phyloP scores from a whole-genome alignment of 2,888 invertebrate species.

The Tetropium fuscum region DNA sequence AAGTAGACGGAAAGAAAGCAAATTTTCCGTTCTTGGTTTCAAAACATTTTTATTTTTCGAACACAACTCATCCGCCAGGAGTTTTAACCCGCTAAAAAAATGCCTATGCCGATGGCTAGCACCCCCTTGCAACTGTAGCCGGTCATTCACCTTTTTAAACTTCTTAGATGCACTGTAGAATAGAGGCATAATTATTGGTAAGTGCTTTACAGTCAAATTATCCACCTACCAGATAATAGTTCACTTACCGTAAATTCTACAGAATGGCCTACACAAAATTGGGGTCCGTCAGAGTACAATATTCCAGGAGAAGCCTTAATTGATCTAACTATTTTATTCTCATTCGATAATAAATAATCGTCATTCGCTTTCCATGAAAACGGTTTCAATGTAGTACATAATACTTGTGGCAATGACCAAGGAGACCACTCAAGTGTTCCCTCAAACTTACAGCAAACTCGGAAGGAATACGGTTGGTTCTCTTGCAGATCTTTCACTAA shows the following conservation, averaged over 20 bases:
- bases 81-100: no score
- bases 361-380: slow-evolving; percentile 66
- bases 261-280: slow-evolving; percentile 67
- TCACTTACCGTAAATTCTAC: slow-evolving; percentile 68
- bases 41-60: no score
- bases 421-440: slow-evolving; percentile 65
- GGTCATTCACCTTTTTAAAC: no score
- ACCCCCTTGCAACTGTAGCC: no score
- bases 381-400: slow-evolving; percentile 65
- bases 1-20: no score
- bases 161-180: no score
- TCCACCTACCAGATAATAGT: neutral
- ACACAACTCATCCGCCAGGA: no score
- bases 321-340: slow-evolving; percentile 67
- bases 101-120: no score
- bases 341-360: slow-evolving; percentile 66
- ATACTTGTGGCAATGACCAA: slow-evolving; percentile 69
- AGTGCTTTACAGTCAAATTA: no score
- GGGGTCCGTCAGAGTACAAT: slow-evolving; percentile 66
- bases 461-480: slow-evolving; percentile 67
- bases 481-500: slow-evolving; percentile 67
- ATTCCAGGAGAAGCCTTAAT: slow-evolving; percentile 58
- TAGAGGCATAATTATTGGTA: no score
- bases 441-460: slow-evolving; percentile 68
- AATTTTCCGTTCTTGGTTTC: no score